These are phyloP conservation scores for Clitarchus hookeri DNA, from an alignment of 2,888 invertebrate genomes.

Conservation along the genomic window DNA sequence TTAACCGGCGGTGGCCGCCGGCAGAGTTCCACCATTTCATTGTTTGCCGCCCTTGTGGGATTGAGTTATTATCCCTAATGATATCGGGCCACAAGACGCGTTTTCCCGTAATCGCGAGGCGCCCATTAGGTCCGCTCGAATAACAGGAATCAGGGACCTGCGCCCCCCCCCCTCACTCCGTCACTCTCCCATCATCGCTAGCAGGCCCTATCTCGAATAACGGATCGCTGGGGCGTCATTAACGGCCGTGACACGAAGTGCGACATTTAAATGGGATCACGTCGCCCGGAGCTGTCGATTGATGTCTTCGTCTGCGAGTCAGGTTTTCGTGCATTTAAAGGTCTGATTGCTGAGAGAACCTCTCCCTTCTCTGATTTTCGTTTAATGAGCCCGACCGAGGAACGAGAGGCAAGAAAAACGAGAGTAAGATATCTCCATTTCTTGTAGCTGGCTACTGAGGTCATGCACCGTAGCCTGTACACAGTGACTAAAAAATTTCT, in stretches of 20 bases:
- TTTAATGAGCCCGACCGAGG: too few species aligned
- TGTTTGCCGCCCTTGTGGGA: background rate
- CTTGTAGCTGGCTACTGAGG: too few species aligned
- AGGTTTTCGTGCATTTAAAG: too few species aligned
- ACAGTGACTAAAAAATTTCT: too few species aligned
- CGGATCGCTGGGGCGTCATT: background rate
- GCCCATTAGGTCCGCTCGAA: background rate
- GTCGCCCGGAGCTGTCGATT: background rate
- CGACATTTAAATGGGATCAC: conserved; percentile 8
- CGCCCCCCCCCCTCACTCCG: background rate
- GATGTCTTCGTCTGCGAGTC: background rate
- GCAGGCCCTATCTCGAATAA: background rate
- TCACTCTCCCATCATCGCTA: background rate
- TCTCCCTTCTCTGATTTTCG: too few species aligned
- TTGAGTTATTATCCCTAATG: conserved; percentile 14
- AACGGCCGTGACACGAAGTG: background rate
- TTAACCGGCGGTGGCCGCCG: background rate
- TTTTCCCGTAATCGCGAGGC: background rate
- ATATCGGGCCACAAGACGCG: background rate
- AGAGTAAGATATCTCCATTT: too few species aligned
- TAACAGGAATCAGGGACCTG: background rate
- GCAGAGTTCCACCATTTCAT: background rate
- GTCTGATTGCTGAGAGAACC: too few species aligned
- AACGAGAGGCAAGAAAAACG: too few species aligned
- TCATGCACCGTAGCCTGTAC: too few species aligned